phyloP scores from a whole-genome alignment of 2,113 vertebrate genomes.

The Antechinus stuartii region DNA sequence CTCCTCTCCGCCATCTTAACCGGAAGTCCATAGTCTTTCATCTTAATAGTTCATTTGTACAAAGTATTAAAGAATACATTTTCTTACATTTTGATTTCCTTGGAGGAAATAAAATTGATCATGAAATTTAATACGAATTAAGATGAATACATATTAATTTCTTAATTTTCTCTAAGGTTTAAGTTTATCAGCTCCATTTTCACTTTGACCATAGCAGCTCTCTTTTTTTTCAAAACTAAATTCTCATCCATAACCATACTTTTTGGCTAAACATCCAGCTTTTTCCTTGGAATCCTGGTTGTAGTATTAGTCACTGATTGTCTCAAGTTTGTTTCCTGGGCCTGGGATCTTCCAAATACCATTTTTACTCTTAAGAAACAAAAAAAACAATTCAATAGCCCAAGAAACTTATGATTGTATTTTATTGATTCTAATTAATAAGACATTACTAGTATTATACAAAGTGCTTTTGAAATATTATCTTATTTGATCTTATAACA shows the following conservation, averaged over 20 bases:
- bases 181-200: conserved; percentile 18
- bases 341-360: background rate
- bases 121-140: background rate
- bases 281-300: conserved; percentile 11
- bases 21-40: background rate
- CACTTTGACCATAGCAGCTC: background rate
- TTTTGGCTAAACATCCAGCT: conserved; percentile 6
- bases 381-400: background rate
- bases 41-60: background rate
- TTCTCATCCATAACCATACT: conserved; percentile 19
- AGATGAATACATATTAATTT: background rate
- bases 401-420: background rate
- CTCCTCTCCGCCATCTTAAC: too few species aligned
- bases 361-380: background rate
- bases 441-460: too few species aligned
- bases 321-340: background rate
- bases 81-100: background rate
- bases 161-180: conserved; percentile 1
- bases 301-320: background rate
- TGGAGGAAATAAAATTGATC: background rate
- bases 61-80: background rate
- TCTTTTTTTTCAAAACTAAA: background rate
- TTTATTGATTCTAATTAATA: background rate
- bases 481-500: too few species aligned
- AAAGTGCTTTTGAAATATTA: too few species aligned